A percentile compares a stretch with the other conserved stretches of the same genome.
Evolutionary conservation across 1,140 invertebrate species (phyloP).

Genomic region (Archivesica marissinica): DNA sequence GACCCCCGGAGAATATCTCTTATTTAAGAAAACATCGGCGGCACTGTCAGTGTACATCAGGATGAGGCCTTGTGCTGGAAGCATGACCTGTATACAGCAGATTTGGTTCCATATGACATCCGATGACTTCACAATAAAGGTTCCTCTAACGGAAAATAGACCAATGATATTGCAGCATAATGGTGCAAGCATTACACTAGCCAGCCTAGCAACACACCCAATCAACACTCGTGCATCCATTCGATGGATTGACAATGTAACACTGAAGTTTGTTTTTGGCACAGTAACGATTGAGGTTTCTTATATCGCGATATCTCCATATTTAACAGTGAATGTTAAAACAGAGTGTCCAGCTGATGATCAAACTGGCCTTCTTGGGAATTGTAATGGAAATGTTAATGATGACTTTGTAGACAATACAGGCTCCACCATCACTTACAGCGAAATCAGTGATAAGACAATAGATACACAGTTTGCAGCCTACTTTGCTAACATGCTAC

Average conservation of each 20-base stretch:
- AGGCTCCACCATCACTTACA: neutral
- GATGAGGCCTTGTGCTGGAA: constrained; percentile 49
- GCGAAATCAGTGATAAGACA: constrained; percentile 22
- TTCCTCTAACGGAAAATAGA: constrained; percentile 29
- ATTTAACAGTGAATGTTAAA: constrained; percentile 22
- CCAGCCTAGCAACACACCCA: constrained; percentile 3
- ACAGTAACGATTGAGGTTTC: constrained; percentile 9
- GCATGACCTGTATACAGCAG: constrained; percentile 43
- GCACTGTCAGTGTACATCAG: constrained; percentile 11
- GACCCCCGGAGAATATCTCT: constrained; percentile 61
- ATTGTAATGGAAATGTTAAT: constrained; percentile 63
- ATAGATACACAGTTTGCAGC: constrained; percentile 43
- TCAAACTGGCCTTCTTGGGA: constrained; percentile 61
- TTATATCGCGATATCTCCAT: constrained; percentile 16
- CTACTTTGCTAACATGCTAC: neutral
- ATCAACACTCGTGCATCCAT: constrained; percentile 8
- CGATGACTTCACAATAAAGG: constrained; percentile 43
- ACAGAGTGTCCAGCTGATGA: constrained; percentile 26
- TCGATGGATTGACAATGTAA: constrained; percentile 48
- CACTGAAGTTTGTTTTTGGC: constrained; percentile 17
- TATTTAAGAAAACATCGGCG: constrained; percentile 19
- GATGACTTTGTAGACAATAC: constrained; percentile 59
- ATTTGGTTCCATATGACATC: constrained; percentile 43
- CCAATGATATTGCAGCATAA: constrained; percentile 40
- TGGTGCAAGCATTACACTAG: constrained; percentile 1